Evolutionary conservation across 2,113 vertebrate genomes (phyloP).

Genomic region (Eonycteris spelaea): DNA sequence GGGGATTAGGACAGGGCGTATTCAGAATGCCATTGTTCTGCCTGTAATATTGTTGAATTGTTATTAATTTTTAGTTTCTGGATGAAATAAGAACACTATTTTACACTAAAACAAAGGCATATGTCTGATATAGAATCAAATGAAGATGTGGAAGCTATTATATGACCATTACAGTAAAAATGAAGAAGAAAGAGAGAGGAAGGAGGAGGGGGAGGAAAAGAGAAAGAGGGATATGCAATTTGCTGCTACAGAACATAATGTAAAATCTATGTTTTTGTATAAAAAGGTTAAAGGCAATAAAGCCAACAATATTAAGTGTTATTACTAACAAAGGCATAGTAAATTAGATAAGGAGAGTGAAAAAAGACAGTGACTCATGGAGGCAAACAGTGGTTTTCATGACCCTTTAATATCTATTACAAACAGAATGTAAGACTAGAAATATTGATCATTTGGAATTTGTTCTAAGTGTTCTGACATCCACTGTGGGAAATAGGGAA

Average conservation of each 20-base stretch:
- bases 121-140: not conserved
- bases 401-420: conserved; percentile 52
- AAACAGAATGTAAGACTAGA: conserved; percentile 38
- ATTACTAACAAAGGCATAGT: not conserved
- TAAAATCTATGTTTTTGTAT: not conserved
- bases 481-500: conserved; percentile 38
- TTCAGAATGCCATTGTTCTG: not conserved
- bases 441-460: conserved; percentile 43
- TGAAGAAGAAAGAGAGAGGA: not conserved
- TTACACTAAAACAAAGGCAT: not conserved
- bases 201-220: fast-evolving
- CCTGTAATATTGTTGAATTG: not conserved
- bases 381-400: conserved; percentile 19
- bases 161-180: not conserved
- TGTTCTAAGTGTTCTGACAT: conserved; percentile 56
- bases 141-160: not conserved
- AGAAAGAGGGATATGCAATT: not conserved
- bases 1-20: not conserved
- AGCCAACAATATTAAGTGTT: not conserved
- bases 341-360: not conserved
- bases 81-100: not conserved
- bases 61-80: not conserved
- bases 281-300: not conserved
- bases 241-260: not conserved
- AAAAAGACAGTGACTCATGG: not conserved